Conservation (phyloP, 92 coral and sea anemone genomes). For the Paragorgia papillata region DNA sequence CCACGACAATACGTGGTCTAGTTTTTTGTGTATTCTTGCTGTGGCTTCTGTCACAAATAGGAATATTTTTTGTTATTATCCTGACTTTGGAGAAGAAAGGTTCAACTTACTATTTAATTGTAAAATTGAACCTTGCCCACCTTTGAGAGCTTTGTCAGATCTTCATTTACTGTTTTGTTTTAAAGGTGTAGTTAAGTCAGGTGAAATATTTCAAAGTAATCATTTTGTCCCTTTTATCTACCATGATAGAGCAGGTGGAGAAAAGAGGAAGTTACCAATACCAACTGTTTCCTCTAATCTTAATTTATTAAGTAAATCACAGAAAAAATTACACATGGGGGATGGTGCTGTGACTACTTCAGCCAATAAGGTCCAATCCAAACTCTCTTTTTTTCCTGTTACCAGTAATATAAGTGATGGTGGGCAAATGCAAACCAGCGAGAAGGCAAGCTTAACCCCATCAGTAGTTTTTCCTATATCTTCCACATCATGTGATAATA, state of each 20-base stretch:
- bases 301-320: neutral
- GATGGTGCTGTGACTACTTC: too few relatives aligned
- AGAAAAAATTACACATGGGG: too few relatives aligned
- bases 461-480: too few relatives aligned
- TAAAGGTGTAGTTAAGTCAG: neutral
- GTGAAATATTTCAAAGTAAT: neutral
- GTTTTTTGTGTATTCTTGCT: neutral
- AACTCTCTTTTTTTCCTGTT: too few relatives aligned
- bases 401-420: too few relatives aligned
- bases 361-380: too few relatives aligned
- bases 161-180: conserved; percentile 7
- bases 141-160: neutral
- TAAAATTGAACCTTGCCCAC: conserved; percentile 5
- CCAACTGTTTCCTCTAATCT: neutral
- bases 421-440: too few relatives aligned
- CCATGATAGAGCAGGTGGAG: neutral
- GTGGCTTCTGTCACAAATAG: neutral
- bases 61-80: neutral
- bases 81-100: neutral
- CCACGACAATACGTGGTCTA: neutral
- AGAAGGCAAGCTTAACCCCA: too few relatives aligned
- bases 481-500: too few relatives aligned
- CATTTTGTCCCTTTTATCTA: neutral
- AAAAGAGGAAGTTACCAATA: neutral
- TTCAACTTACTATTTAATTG: neutral